phyloP scores from a whole-genome alignment of 2,888 invertebrate species.

The Rhaphigaster nebulosa region DNA sequence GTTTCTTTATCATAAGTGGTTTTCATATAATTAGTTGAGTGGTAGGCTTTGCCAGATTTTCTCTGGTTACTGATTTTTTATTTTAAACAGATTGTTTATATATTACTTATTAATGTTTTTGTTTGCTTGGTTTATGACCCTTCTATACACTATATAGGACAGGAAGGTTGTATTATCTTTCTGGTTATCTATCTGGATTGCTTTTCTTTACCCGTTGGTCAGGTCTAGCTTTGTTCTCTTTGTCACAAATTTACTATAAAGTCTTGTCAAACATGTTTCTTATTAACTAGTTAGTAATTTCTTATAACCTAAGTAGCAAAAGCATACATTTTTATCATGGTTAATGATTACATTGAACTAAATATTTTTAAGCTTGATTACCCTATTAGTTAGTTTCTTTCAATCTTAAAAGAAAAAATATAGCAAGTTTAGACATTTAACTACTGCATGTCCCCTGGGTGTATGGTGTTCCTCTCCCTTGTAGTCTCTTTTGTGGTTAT shows the following conservation, averaged over 20 bases:
- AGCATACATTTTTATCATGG: background rate
- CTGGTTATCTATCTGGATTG: background rate
- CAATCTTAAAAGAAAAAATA: too few species aligned
- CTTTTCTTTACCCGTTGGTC: background rate
- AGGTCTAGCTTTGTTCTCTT: background rate
- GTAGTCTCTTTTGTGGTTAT: background rate
- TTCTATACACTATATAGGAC: background rate
- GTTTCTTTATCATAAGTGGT: background rate
- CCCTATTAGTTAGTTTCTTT: background rate
- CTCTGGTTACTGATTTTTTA: background rate
- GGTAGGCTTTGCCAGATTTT: background rate
- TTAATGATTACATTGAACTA: background rate
- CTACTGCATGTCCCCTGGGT: too few species aligned
- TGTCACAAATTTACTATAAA: background rate
- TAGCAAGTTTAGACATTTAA: too few species aligned
- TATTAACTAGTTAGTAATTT: background rate
- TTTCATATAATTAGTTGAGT: background rate
- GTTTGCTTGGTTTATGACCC: background rate
- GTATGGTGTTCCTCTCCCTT: background rate
- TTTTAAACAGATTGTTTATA: too few species aligned
- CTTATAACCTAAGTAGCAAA: background rate
- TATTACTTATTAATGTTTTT: background rate
- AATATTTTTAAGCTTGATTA: slow-evolving; percentile 21
- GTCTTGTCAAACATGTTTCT: background rate
- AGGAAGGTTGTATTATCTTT: background rate